Conservation (phyloP, 2,113 vertebrate genomes). For the Bucco capensis region DNA sequence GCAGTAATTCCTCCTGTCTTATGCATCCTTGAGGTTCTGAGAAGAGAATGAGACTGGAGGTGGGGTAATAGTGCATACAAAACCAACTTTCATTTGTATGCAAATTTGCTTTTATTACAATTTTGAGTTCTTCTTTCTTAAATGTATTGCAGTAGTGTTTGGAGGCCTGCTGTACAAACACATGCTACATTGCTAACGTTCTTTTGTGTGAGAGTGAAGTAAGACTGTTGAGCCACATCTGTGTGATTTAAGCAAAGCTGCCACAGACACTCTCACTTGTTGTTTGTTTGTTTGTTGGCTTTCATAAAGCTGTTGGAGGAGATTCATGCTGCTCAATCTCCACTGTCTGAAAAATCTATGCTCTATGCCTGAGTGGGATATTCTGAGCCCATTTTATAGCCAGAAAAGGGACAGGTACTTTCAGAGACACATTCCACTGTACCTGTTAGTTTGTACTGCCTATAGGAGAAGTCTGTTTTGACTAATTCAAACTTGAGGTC, state of each 20-base stretch:
- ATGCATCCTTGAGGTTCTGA: constrained; percentile 40
- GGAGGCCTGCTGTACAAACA: constrained; percentile 39
- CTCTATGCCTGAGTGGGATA: neutral
- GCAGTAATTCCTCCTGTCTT: constrained; percentile 21
- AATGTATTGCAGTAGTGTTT: constrained; percentile 27
- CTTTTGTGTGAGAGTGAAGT: neutral
- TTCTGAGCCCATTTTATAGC: neutral
- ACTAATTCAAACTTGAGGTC: neutral
- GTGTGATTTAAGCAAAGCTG: neutral
- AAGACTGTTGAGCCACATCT: neutral
- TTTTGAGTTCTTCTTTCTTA: constrained; percentile 46
- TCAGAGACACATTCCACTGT: neutral
- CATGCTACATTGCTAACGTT: neutral
- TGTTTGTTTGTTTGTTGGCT: neutral
- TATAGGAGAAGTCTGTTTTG: neutral
- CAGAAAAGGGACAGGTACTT: neutral
- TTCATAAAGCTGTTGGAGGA: neutral
- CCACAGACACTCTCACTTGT: neutral
- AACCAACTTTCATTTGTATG: constrained; percentile 64
- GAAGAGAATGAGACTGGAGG: constrained; percentile 30
- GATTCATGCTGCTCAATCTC: neutral
- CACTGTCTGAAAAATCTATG: neutral
- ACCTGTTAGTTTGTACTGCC: neutral
- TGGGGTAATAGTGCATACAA: constrained; percentile 16
- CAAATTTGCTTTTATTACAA: constrained; percentile 57